Base-by-base conservation (phyloP, 2,888 invertebrate species). In the Zootermopsis nevadensis region DNA sequence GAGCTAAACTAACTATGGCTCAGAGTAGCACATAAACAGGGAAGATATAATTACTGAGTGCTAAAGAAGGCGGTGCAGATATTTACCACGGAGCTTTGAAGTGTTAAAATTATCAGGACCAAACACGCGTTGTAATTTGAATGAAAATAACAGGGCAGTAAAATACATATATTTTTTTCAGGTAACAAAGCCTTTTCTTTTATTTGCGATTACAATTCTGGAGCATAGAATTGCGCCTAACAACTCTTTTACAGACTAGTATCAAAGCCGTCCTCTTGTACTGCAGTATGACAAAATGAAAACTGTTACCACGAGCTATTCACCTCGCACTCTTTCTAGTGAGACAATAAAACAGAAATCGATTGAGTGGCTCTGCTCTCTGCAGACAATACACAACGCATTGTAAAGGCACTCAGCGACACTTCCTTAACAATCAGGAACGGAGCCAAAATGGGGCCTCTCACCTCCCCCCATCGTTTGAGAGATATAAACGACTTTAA, bases 291-390 rank as follows among this genome's bases (percentile, higher is more conserved):
- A 77, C 55, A 55, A 55, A 77, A 77, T 77, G 77, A 48, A 77
- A 77, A 77, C 38, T 53, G 55, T 77, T 77, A 55, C 55, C 55
- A 77, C 31, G 24, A 48, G 53, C 77, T 53, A 53, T 77, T 53
- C 77, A 55, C 77, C 53, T 30, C 22, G 30, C 77, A 19, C 2
- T n/a, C 53, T 31, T 69, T 69, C 22, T 33, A 69, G 69, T 77
- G 55, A 77, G 77, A 77, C 77, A 77, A 77, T 77, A 77, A 48
- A 77, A 77, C 55, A 55, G 31, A 77, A 77, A 77, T 77, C 77
- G 77, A 77, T 77, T 53, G 77, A 77, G 77, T 69, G 69, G 69
- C 69, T 69, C n/a, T 69, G 69, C 33, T 69, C 69, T 69, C 69
- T 31, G 22, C 33, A 69, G 33, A 69, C 69, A 69, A 69, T 69